A percentile compares a stretch with the other conserved stretches of the same genome.
phyloP scores from a whole-genome alignment of 2,113 vertebrate genomes.

The Tetraodon nigroviridis region DNA sequence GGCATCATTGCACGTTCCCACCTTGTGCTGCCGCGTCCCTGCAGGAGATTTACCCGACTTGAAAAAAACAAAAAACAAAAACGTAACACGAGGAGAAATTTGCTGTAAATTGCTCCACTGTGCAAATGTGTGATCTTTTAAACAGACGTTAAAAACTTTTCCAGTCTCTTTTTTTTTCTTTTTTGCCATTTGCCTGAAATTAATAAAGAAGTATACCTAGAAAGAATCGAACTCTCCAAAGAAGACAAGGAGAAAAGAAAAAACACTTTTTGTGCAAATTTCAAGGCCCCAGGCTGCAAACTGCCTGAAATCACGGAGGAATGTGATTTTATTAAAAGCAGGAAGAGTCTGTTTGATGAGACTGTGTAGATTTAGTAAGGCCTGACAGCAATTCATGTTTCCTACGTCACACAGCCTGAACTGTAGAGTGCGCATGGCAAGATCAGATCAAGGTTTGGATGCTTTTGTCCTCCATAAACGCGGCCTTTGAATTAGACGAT shows the following conservation, averaged over 20 bases:
- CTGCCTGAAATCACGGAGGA: constrained; percentile 37
- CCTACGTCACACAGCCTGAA: constrained; percentile 8
- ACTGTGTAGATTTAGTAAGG: constrained; percentile 36
- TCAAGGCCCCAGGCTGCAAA: constrained; percentile 40
- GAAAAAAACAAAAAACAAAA: constrained; percentile 15
- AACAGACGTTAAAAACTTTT: constrained; percentile 16
- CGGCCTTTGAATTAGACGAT: too few relatives aligned
- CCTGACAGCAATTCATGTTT: constrained; percentile 17
- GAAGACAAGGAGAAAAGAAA: constrained; percentile 31
- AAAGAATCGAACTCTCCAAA: constrained; percentile 9
- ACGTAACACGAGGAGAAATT: neutral
- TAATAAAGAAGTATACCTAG: constrained; percentile 21
- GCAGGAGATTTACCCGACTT: constrained; percentile 23
- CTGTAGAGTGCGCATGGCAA: too few relatives aligned
- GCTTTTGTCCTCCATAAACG: too few relatives aligned
- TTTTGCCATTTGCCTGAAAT: neutral
- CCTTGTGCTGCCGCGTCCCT: constrained; percentile 17
- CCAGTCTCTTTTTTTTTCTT: too few relatives aligned
- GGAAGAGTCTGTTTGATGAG: constrained; percentile 32
- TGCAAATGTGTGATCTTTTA: constrained; percentile 7
- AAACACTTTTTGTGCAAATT: constrained; percentile 43
- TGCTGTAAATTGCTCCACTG: neutral
- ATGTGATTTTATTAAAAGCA: constrained; percentile 51
- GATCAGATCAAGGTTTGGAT: too few relatives aligned
- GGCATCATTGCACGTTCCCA: constrained; percentile 42